Conservation (phyloP, 2,888 invertebrate species). For the Leucophenga montana region DNA sequence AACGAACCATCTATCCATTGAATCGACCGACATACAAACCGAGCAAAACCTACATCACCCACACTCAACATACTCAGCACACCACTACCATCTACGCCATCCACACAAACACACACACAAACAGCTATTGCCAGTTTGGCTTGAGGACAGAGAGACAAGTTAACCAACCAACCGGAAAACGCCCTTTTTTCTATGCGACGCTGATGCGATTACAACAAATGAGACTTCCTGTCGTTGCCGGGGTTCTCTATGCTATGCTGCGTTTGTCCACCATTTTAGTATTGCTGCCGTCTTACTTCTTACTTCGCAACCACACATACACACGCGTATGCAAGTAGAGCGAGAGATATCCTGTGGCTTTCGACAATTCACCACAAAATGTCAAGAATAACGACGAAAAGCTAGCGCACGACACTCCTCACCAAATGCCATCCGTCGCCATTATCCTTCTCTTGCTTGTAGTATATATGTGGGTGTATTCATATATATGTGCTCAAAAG, state of each 20-base stretch:
- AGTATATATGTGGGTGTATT: not conserved
- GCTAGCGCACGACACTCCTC: conserved; percentile 53
- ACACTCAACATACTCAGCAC: conserved; percentile 14
- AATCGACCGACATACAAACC: conserved; percentile 31
- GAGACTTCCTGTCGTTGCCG: conserved; percentile 59
- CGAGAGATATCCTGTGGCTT: conserved; percentile 69
- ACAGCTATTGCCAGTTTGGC: conserved; percentile 2
- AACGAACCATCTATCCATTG: conserved; percentile 33
- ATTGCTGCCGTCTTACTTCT: conserved; percentile 10
- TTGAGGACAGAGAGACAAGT: conserved; percentile 32
- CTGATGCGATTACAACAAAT: conserved; percentile 66
- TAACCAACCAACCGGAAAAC: conserved; percentile 70
- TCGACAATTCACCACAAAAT: conserved; percentile 73
- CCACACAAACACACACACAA: not conserved
- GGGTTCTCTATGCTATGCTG: not conserved
- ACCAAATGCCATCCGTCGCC: conserved; percentile 33
- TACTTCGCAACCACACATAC: conserved; percentile 40
- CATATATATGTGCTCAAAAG: not conserved
- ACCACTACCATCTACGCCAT: not conserved
- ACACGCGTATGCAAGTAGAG: conserved; percentile 46
- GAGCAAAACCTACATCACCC: conserved; percentile 31
- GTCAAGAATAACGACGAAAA: conserved; percentile 72
- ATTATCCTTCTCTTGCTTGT: conserved; percentile 28
- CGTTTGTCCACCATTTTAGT: conserved; percentile 8
- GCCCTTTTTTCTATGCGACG: conserved; percentile 63